phyloP scores from a whole-genome alignment of 2,888 invertebrate genomes.

The Andrena marginata region DNA sequence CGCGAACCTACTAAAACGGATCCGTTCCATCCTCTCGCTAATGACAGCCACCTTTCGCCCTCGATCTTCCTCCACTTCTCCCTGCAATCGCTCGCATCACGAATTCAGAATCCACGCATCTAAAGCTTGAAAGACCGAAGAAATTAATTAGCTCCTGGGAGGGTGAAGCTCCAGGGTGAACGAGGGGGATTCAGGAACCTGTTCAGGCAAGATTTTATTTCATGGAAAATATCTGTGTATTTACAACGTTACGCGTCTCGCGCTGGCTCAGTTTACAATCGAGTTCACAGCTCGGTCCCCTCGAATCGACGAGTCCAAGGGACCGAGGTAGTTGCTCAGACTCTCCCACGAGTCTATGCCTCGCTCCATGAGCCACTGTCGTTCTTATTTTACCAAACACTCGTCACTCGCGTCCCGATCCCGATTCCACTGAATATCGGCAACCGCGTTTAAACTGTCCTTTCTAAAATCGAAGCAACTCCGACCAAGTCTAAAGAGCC shows the following conservation, averaged over 20 bases:
- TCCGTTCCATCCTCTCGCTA: constrained; percentile 1
- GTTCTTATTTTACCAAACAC: constrained; percentile 13
- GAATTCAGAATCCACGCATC: not conserved
- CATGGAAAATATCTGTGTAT: constrained; percentile 84
- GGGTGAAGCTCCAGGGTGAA: not conserved
- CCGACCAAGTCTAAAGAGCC: not conserved
- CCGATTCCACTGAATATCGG: not conserved
- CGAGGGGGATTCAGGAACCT: constrained; percentile 72
- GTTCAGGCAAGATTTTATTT: constrained; percentile 75
- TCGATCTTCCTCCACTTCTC: not conserved
- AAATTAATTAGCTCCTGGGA: not conserved
- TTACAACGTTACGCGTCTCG: constrained; percentile 74
- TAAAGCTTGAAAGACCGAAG: not conserved
- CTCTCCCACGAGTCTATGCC: not conserved
- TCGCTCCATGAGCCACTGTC: not conserved
- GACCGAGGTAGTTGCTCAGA: constrained; percentile 5
- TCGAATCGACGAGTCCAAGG: not conserved
- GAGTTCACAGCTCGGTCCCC: not conserved
- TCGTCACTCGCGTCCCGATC: not conserved
- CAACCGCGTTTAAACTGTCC: not conserved
- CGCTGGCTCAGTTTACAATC: constrained; percentile 33
- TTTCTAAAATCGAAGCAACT: not conserved
- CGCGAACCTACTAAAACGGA: constrained; percentile 11
- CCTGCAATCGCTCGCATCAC: not conserved
- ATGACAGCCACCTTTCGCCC: not conserved